Base-by-base conservation (phyloP, 2,888 invertebrate species). In the Xestia rhomboidea region DNA sequence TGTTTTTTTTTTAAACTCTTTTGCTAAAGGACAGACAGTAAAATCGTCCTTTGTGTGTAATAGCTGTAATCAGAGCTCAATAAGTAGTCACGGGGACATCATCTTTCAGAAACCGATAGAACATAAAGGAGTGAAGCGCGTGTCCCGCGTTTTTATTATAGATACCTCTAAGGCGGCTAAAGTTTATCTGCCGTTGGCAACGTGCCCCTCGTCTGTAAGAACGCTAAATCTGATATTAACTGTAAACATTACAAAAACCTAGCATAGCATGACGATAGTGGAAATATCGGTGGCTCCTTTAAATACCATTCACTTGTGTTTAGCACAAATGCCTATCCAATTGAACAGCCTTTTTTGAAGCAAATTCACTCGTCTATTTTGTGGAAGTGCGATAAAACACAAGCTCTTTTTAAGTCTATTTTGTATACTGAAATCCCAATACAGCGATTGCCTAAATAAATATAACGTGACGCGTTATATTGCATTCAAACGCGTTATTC, bases 401-500 rank as follows among this genome's bases (percentile, higher is more conserved):
- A 73, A 30, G 18, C 60, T 4, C 5, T 57, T 70, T 78, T 34
- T 27, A 62, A 68, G 24, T 18, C 46, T 4, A 70, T 77, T 67
- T 70, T 24, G 64, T 54, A 38, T 18, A 34, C 30, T 57, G 46
- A 80, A 49, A 76, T 77, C 57, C 4, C 77, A 85, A 84, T 76
- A 78, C 38, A 80, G 18, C 51, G 41, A 44, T 71, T 80, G 18
- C 21, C 66, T 60, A 78, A 82, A 74, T 83, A 86, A 79, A 84
- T 79, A 80, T 46, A 76, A 67, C 72, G 72, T 79, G 75, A 76
- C 63, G 79, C 60, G 76, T 70, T 71, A 81, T 76, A 82, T 85
- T 77, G 85, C 69, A 79, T 83, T 84, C 77, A 79, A 82, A 81
- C 77, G 77, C 86, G 77, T 77, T 69, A 73, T 85, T 82, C 77